Conservation (phyloP, 2,113 vertebrate genomes). For the Cyprinodon variegatus region DNA sequence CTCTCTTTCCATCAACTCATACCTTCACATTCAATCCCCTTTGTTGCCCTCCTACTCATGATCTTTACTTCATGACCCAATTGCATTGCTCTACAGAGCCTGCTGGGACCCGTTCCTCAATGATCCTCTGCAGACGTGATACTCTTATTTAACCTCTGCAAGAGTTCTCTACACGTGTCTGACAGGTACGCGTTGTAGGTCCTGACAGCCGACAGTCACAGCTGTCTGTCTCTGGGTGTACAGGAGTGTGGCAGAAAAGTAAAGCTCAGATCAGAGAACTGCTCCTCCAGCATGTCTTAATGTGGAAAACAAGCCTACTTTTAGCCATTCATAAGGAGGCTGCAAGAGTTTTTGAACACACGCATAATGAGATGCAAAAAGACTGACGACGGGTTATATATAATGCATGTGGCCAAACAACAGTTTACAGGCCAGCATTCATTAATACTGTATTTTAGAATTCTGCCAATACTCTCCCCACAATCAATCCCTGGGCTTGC, state of each 20-base stretch:
- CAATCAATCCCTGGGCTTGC: conserved; percentile 22
- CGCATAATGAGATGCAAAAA: conserved; percentile 13
- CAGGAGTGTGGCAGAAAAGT: conserved; percentile 40
- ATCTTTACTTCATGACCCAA: conserved; percentile 25
- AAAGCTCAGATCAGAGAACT: conserved; percentile 37
- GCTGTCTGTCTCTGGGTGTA: conserved; percentile 45
- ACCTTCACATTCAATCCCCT: not conserved
- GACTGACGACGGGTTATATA: not conserved
- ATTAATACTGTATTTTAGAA: conserved; percentile 32
- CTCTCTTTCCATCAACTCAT: conserved; percentile 4
- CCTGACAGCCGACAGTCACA: conserved; percentile 63
- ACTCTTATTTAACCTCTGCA: conserved; percentile 46
- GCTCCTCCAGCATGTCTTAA: not conserved
- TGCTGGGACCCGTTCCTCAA: not conserved
- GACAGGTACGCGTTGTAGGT: conserved; percentile 50
- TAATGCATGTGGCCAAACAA: conserved; percentile 23
- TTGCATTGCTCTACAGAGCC: conserved; percentile 15
- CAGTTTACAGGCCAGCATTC: conserved; percentile 20
- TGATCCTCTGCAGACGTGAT: conserved; percentile 24
- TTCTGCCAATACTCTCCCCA: conserved; percentile 11
- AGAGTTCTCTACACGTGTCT: conserved; percentile 23
- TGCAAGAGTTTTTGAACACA: not conserved
- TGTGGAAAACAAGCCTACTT: not conserved
- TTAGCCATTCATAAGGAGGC: not conserved
- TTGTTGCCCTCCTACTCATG: not conserved